Evolutionary conservation across 2,797 vertebrate genomes (phyloP).

Genomic region (Nothura maculosa): DNA sequence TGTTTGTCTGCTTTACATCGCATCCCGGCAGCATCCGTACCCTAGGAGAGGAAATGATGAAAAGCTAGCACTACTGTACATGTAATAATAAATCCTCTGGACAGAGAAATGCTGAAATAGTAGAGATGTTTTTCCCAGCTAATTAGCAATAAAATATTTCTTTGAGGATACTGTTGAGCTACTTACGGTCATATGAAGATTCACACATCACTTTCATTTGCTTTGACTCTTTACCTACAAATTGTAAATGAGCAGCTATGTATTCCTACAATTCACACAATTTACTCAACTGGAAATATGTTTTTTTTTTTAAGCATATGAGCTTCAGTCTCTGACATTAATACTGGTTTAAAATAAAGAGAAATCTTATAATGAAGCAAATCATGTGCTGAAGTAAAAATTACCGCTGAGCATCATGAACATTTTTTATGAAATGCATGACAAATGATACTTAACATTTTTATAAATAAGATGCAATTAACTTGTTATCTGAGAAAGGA

Average conservation of each 20-base stretch:
- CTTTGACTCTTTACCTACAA: background rate
- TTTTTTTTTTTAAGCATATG: background rate
- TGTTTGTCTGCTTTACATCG: rapidly evolving
- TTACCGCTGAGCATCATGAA: background rate
- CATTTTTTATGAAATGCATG: slow-evolving; percentile 5
- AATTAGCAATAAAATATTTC: background rate
- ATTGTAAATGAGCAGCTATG: background rate
- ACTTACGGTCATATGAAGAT: background rate
- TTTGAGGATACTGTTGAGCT: background rate
- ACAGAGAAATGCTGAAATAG: background rate
- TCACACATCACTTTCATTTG: background rate
- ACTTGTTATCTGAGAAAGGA: background rate
- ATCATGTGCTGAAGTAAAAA: slow-evolving; percentile 16
- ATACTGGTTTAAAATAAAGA: slow-evolving; percentile 28
- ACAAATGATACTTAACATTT: background rate
- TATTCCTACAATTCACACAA: background rate
- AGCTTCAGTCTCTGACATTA: background rate
- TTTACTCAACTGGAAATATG: background rate
- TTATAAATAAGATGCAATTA: background rate
- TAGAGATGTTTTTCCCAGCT: background rate
- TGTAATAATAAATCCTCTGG: background rate
- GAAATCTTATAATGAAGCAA: slow-evolving; percentile 15
- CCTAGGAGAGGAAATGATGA: background rate
- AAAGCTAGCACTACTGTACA: background rate
- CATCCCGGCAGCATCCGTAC: background rate